phyloP scores from a whole-genome alignment of 2,113 vertebrate species.

The Egretta garzetta region DNA sequence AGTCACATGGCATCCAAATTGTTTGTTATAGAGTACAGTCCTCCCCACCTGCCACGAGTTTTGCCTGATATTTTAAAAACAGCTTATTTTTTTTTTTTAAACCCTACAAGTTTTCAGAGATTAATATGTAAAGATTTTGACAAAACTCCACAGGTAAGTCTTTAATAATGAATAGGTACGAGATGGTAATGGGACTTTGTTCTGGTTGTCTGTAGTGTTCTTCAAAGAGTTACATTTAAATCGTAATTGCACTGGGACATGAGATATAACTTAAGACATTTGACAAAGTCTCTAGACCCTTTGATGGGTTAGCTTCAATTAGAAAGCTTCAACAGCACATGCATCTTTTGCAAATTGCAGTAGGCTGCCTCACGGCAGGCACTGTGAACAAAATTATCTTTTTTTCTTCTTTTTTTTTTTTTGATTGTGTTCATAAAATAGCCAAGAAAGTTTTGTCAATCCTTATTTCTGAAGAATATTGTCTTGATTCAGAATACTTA shows the following conservation, averaged over 20 bases:
- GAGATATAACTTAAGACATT: slow-evolving; percentile 61
- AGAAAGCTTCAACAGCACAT: slow-evolving; percentile 25
- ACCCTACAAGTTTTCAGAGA: slow-evolving; percentile 35
- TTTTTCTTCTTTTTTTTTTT: background rate
- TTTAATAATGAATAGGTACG: slow-evolving; percentile 62
- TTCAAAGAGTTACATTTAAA: slow-evolving; percentile 73
- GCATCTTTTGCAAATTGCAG: slow-evolving; percentile 39
- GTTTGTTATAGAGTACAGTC: background rate
- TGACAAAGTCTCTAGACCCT: slow-evolving; percentile 61
- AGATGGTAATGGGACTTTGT: slow-evolving; percentile 46
- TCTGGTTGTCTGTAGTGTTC: slow-evolving; percentile 61
- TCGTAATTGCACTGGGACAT: slow-evolving; percentile 49
- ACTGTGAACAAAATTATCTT: slow-evolving; percentile 33
- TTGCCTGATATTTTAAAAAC: slow-evolving; percentile 19
- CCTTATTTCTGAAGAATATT: slow-evolving; percentile 44
- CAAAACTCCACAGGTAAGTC: slow-evolving; percentile 62
- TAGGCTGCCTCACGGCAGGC: slow-evolving; percentile 20
- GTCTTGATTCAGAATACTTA: background rate
- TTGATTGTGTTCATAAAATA: slow-evolving; percentile 42
- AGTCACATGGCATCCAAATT: background rate
- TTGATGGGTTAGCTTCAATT: slow-evolving; percentile 55
- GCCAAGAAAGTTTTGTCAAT: slow-evolving; percentile 3
- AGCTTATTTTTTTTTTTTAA: background rate
- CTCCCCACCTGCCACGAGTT: background rate
- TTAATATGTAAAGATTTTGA: slow-evolving; percentile 68